Evolutionary conservation across 2,888 invertebrate genomes (phyloP).

Genomic region (Venustoraphidia nigricollis): DNA sequence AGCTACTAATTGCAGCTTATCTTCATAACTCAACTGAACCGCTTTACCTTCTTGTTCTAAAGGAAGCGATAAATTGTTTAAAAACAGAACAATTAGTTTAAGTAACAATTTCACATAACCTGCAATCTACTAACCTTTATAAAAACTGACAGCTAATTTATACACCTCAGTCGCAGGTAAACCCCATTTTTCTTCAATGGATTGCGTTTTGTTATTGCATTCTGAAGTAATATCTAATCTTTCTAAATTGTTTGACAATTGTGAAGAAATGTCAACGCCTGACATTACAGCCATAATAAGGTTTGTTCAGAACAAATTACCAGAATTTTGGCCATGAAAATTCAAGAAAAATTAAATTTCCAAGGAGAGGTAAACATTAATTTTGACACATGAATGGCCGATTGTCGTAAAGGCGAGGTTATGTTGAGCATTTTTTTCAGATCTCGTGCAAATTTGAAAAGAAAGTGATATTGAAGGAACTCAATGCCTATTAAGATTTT

Average conservation of each 20-base stretch:
- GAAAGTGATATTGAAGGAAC: too few relatives aligned
- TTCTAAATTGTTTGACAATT: not conserved
- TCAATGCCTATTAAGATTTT: too few relatives aligned
- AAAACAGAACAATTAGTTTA: not conserved
- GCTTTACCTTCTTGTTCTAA: slow-evolving; percentile 97
- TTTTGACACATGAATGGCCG: too few relatives aligned
- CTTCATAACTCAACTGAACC: slow-evolving; percentile 83
- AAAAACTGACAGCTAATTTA: slow-evolving; percentile 77
- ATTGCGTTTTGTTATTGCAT: not conserved
- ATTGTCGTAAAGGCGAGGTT: too few relatives aligned
- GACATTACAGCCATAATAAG: slow-evolving; percentile 4
- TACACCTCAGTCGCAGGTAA: slow-evolving; percentile 67
- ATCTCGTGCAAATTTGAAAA: too few relatives aligned
- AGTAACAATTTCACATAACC: not conserved
- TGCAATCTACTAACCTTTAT: slow-evolving; percentile 57
- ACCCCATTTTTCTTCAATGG: slow-evolving; percentile 38
- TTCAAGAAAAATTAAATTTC: too few relatives aligned
- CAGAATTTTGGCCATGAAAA: too few relatives aligned
- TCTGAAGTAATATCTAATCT: not conserved
- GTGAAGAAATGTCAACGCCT: slow-evolving; percentile 4
- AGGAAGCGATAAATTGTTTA: slow-evolving; percentile 15
- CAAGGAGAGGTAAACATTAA: too few relatives aligned
- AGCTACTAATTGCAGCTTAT: slow-evolving; percentile 80
- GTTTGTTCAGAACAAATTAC: not conserved
- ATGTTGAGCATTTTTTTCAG: too few relatives aligned